Base-by-base conservation (phyloP, 2,888 invertebrate genomes). In the Psylliodes chrysocephalus region DNA sequence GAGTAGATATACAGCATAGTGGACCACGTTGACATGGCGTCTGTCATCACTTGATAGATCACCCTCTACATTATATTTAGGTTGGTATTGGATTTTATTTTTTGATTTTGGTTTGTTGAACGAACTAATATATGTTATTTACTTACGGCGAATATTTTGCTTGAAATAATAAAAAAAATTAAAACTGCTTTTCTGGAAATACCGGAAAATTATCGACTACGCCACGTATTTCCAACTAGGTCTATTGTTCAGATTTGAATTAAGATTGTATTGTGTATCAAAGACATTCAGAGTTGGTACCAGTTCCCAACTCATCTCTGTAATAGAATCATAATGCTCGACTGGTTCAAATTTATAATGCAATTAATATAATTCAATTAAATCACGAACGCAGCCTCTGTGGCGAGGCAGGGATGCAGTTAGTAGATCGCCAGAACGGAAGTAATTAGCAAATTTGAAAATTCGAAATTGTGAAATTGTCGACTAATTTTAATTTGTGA, bases 351-450 rank as follows among this genome's bases (percentile, higher is more conserved):
- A 56, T 56, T 56, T 46, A 56, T 44, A 56, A 56, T 46, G 44
- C 56, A 56, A 56, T 30, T 56, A 18, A 46, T 56, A 46, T 55
- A 55, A 55, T 44, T 18, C 35, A 35, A 53, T 40, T 14, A 53
- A 25, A 28, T 4, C 17, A 6, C 44, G 17, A 19, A 17, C 17
- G 18, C 44, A 19, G 5, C 17, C 10, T 44, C 44, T 44, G 44
- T 19, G 15, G 15, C 17, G n/a, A 44, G n/a, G 40, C 44, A 44
- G 19, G 12, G 44, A 15, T 44, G 17, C 44, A 8, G 17, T 44
- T 44, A 44, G 17, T 19, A 17, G 17, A 10, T 25, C 25, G 25
- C 12, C 12, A 49, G 25, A 46, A 7, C 12, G 46, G 25, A 49
- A 49, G n/a, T 25, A 49, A 49, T 49, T 25, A 49, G 19, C 17